phyloP scores from a whole-genome alignment of 2,113 vertebrate genomes.

The Naja naja region DNA sequence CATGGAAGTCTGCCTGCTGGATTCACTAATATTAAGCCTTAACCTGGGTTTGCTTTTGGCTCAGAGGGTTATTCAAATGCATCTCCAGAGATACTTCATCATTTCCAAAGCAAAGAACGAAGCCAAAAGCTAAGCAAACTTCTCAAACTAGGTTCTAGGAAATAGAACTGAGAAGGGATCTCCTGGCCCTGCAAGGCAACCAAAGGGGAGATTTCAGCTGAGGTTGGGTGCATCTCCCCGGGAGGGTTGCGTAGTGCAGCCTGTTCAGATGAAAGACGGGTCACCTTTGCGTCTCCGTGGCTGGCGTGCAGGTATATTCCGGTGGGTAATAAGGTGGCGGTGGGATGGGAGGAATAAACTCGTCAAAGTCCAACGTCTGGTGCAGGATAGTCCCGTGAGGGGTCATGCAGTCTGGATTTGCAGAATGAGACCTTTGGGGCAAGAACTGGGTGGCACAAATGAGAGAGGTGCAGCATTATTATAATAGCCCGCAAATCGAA shows the following conservation, averaged over 20 bases:
- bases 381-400: conserved; percentile 89
- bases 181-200: background rate
- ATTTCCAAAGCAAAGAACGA: background rate
- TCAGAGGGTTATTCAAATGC: background rate
- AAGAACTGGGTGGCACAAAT: conserved; percentile 81
- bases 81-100: background rate
- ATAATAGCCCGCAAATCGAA: too few species aligned
- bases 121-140: background rate
- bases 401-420: conserved; percentile 87
- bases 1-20: too few species aligned
- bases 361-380: conserved; percentile 94
- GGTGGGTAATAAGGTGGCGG: conserved; percentile 97
- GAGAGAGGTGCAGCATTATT: background rate
- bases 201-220: background rate
- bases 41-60: background rate
- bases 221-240: background rate
- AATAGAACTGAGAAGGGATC: background rate
- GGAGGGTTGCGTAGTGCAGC: background rate
- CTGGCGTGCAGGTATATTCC: conserved; percentile 90
- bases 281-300: conserved; percentile 85
- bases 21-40: background rate
- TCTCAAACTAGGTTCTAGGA: background rate
- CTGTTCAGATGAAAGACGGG: background rate
- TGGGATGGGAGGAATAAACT: conserved; percentile 93
- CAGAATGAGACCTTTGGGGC: conserved; percentile 82